A percentile compares a stretch with the other conserved stretches of the same genome.
These are phyloP conservation scores for Discoglossus pictus DNA, from an alignment of 2,797 vertebrate species.

Conservation along the genomic window DNA sequence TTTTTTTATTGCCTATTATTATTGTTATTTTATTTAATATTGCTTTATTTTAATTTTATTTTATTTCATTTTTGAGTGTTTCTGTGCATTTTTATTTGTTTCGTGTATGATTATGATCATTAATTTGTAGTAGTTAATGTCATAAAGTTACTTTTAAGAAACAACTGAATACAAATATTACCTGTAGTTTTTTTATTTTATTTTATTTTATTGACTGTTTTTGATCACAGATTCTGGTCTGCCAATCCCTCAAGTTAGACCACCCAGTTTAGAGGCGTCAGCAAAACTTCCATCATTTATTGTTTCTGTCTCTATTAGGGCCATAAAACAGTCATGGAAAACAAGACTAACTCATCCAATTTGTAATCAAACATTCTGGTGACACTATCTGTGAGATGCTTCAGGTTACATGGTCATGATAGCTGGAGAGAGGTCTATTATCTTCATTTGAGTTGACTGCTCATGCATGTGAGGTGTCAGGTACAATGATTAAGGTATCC, in stretches of 20 bases:
- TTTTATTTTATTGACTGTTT: too few species aligned
- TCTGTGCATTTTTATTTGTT: too few species aligned
- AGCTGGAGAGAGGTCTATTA: slow-evolving; percentile 20
- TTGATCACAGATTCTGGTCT: background rate
- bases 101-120: too few species aligned
- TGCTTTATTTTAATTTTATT: too few species aligned
- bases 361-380: slow-evolving; percentile 6
- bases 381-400: slow-evolving; percentile 13
- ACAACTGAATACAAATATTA: too few species aligned
- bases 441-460: slow-evolving; percentile 1
- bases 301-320: slow-evolving; percentile 24
- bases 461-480: slow-evolving; percentile 1
- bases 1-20: too few species aligned
- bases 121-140: too few species aligned
- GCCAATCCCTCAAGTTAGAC: slow-evolving; percentile 3
- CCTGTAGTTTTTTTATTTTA: too few species aligned
- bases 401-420: slow-evolving; percentile 5
- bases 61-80: too few species aligned
- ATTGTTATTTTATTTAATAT: too few species aligned
- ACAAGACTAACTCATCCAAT: background rate
- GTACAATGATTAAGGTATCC: background rate
- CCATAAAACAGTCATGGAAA: slow-evolving; percentile 32
- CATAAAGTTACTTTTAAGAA: too few species aligned
- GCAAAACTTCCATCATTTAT: slow-evolving; percentile 31
- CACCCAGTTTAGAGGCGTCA: slow-evolving; percentile 13